Conservation (phyloP, 2,888 invertebrate species). For the Chymomyza procnemis region DNA sequence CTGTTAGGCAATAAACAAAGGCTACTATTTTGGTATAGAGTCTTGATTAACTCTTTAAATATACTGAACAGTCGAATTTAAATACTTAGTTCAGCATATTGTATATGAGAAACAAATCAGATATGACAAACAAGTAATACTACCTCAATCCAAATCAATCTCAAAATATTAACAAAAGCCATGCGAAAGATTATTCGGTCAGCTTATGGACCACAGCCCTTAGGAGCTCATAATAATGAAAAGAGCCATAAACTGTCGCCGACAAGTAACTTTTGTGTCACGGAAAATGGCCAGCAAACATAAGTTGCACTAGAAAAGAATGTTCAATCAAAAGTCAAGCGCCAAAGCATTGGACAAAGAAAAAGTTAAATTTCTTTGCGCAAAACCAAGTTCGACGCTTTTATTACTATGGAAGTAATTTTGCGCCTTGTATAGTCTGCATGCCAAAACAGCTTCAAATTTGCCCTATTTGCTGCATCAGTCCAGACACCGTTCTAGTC, state of each 20-base stretch:
- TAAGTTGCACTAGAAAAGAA: not conserved
- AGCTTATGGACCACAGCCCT: not conserved
- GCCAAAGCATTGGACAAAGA: slow-evolving; percentile 4
- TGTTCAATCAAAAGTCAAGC: not conserved
- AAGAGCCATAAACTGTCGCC: not conserved
- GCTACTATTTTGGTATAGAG: too few species aligned
- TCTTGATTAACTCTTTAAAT: too few species aligned
- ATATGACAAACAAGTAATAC: not conserved
- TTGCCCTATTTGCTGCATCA: slow-evolving; percentile 30
- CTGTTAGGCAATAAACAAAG: too few species aligned
- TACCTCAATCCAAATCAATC: not conserved
- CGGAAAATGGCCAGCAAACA: not conserved
- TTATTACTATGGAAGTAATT: slow-evolving; percentile 39
- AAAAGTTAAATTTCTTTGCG: slow-evolving; percentile 29
- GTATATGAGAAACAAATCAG: not conserved
- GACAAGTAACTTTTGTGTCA: not conserved
- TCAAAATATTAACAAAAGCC: not conserved
- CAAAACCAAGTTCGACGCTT: slow-evolving; percentile 23
- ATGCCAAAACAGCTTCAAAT: slow-evolving; percentile 44
- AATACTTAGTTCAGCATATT: not conserved
- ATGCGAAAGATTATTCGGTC: not conserved
- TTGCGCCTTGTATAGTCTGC: slow-evolving; percentile 24
- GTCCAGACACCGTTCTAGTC: slow-evolving; percentile 19
- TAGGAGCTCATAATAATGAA: not conserved
- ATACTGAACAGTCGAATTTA: too few species aligned